Conservation (phyloP, 2,888 invertebrate genomes). For the Microplitis manilae region DNA sequence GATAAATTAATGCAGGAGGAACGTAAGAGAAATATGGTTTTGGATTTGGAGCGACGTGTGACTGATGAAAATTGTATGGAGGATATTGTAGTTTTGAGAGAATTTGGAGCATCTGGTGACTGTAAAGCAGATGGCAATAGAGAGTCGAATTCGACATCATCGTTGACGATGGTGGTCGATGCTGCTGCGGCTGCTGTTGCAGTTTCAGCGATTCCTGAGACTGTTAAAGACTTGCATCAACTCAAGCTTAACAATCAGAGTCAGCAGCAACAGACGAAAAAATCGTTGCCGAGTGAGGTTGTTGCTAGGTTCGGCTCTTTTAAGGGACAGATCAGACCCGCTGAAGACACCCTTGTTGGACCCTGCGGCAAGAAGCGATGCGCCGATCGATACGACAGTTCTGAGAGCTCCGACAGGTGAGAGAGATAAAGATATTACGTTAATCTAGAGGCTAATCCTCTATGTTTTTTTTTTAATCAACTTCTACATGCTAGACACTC, state of each 20-base stretch:
- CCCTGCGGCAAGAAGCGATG: slow-evolving; percentile 86
- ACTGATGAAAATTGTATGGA: slow-evolving; percentile 20
- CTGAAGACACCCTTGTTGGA: slow-evolving; percentile 65
- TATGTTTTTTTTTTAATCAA: background rate
- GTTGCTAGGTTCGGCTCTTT: slow-evolving; percentile 60
- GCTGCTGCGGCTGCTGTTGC: slow-evolving; percentile 39
- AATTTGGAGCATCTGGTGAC: slow-evolving; percentile 19
- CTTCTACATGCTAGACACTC: background rate
- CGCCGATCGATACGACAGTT: slow-evolving; percentile 93
- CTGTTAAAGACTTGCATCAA: slow-evolving; percentile 58
- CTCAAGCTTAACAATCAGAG: slow-evolving; percentile 5
- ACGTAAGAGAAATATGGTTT: slow-evolving; percentile 28
- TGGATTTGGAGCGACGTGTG: slow-evolving; percentile 27
- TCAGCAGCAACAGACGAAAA: slow-evolving; percentile 34
- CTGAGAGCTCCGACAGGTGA: slow-evolving; percentile 95
- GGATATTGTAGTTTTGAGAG: slow-evolving; percentile 28
- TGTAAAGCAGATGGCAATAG: slow-evolving; percentile 31
- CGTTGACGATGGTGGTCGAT: slow-evolving; percentile 65
- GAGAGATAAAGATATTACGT: slow-evolving; percentile 50
- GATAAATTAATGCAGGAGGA: slow-evolving; percentile 9
- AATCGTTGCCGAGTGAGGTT: slow-evolving; percentile 46
- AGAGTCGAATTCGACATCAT: slow-evolving; percentile 72
- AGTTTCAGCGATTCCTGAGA: slow-evolving; percentile 38
- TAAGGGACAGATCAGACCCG: slow-evolving; percentile 65
- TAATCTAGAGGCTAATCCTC: slow-evolving; percentile 15